phyloP scores from a whole-genome alignment of 2,797 vertebrate species.

The Clarias platycephalus region DNA sequence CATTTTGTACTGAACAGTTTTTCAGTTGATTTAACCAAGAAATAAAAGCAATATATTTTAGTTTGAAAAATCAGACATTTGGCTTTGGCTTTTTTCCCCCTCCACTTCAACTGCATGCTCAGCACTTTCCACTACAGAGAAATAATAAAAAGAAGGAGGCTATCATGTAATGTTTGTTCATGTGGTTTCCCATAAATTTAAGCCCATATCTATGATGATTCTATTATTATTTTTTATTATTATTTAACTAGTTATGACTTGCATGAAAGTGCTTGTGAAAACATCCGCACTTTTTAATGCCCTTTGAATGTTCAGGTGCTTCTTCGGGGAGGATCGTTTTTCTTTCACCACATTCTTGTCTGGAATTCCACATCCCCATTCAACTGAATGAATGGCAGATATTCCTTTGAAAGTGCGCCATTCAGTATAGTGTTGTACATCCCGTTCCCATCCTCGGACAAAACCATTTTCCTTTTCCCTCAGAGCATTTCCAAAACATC shows the following conservation, averaged over 20 bases:
- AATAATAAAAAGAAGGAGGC: not conserved
- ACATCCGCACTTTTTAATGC: not conserved
- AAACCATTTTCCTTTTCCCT: constrained; percentile 43
- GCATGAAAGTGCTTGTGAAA: constrained; percentile 33
- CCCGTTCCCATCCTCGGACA: constrained; percentile 45
- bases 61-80: not conserved
- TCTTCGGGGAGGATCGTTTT: constrained; percentile 25
- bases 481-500: constrained; percentile 34
- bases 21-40: not conserved
- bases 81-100: not conserved
- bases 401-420: constrained; percentile 40
- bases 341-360: constrained; percentile 25
- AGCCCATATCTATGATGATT: not conserved
- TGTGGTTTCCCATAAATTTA: constrained; percentile 5
- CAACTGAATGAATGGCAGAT: constrained; percentile 26
- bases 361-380: constrained; percentile 33
- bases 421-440: constrained; percentile 13
- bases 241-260: constrained; percentile 19
- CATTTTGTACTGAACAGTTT: not conserved
- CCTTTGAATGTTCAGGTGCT: constrained; percentile 29
- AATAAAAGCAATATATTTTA: not conserved
- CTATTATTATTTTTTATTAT: not conserved
- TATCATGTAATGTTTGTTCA: not conserved
- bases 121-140: not conserved
- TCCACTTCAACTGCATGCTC: not conserved